Evolutionary conservation across 2,113 vertebrate species (phyloP), one percentile per base, ranked within the genome.

Genomic region (Pandion haliaetus): DNA sequence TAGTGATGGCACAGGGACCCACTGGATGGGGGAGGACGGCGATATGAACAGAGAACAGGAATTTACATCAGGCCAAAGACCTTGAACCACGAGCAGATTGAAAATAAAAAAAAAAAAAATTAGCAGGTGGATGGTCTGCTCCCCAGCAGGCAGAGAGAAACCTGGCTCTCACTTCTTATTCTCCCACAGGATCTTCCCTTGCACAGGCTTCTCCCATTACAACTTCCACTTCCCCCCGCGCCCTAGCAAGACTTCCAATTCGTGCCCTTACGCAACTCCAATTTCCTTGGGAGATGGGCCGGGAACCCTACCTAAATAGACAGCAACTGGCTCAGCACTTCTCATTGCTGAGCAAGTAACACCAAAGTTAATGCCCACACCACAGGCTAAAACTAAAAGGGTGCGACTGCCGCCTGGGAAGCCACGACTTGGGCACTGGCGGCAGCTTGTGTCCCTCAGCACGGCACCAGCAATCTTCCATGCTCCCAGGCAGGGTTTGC

Each of bases 311-410:
- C 65, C 65, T 65, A 14, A 69, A 52, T 3, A 55, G 40, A 34
- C 34, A 72, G 44, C 81, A 17, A 23, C 93, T 93, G 82, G 83
- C 88, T 95, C 95, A 97, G 95, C 93, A 90, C 40, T 80, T 79
- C 31, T 85, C 2, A 0, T 73, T 88, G 95, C 86, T 95, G 82
- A 95, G 91, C 54, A 86, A 88, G 88, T 23, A 34, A 31, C 76
- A 66, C 12, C 5, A 0, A 81, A 88, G 66, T 90, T 28, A 93
- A 58, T 93, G 89, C 89, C 91, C 91, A 72, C 58, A 76, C 78
- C 90, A 90, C 58, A 61, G 96, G 87, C 93, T 79, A 57, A 57
- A 91, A 91, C 93, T 79, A 57, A 57, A 91, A 91, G 84, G 77
- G 82, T 73, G 93, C 13, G 6, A 88, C 71, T 20, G 85, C 72